These are phyloP conservation scores for Salvelinus alpinus DNA, from an alignment of 2,113 vertebrate genomes.

Conservation along the genomic window DNA sequence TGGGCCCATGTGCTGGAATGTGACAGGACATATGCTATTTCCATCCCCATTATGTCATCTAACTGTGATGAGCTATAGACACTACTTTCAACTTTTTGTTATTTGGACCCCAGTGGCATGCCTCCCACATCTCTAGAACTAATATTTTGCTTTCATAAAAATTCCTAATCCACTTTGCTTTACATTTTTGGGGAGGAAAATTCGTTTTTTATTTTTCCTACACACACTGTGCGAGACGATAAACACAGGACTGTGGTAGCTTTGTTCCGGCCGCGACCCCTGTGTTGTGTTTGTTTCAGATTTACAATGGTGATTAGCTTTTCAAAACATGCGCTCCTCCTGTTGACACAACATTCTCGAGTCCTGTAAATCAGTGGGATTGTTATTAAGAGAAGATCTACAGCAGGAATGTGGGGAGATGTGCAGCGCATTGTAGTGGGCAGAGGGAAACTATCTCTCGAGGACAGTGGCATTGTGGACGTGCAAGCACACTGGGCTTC, in stretches of 20 bases:
- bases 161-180: conserved; percentile 18
- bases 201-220: conserved; percentile 33
- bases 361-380: conserved; percentile 47
- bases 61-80: neutral
- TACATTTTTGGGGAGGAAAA: neutral
- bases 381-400: conserved; percentile 41
- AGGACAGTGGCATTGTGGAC: conserved; percentile 55
- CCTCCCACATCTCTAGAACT: conserved; percentile 32
- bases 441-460: conserved; percentile 39
- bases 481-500: conserved; percentile 47
- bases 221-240: conserved; percentile 12
- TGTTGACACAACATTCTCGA: conserved; percentile 37
- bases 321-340: conserved; percentile 22
- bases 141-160: conserved; percentile 46
- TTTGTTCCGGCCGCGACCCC: neutral
- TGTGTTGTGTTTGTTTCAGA: conserved; percentile 35
- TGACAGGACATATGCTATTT: neutral
- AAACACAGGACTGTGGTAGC: conserved; percentile 5
- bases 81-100: conserved; percentile 25
- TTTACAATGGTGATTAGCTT: conserved; percentile 29
- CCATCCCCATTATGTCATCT: neutral
- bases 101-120: conserved; percentile 37
- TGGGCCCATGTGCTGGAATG: neutral
- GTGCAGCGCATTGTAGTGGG: conserved; percentile 52
- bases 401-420: conserved; percentile 40